phyloP scores from a whole-genome alignment of 92 coral and sea anemone genomes.

The Nematostella vectensis region DNA sequence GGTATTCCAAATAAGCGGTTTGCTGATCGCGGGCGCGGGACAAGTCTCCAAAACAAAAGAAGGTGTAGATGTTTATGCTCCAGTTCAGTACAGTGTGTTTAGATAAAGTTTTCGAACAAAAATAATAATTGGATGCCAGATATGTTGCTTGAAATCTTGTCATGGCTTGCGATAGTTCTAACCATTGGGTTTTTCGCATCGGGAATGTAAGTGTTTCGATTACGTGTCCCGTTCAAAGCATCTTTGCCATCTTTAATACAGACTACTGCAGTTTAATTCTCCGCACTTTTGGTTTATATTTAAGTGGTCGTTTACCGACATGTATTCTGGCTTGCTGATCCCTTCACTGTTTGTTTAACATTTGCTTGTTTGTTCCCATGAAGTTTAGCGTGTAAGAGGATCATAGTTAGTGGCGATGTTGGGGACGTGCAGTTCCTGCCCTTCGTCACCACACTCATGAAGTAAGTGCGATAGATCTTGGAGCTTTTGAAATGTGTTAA shows the following conservation, averaged over 20 bases:
- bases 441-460: conserved; percentile 60
- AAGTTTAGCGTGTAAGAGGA: conserved; percentile 48
- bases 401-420: conserved; percentile 34
- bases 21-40: too few relatives aligned
- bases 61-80: too few relatives aligned
- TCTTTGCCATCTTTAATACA: not conserved
- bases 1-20: too few relatives aligned
- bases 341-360: too few relatives aligned
- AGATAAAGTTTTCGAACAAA: too few relatives aligned
- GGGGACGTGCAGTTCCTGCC: conserved; percentile 63
- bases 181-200: conserved; percentile 68
- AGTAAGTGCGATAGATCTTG: conserved; percentile 37
- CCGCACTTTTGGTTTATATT: too few relatives aligned
- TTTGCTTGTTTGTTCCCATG: conserved; percentile 7
- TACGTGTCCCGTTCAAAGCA: not conserved
- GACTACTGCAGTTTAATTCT: too few relatives aligned
- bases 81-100: too few relatives aligned
- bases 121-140: not conserved
- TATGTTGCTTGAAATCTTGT: conserved; percentile 30
- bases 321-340: too few relatives aligned
- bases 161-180: conserved; percentile 65
- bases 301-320: too few relatives aligned
- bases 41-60: too few relatives aligned
- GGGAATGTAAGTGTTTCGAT: conserved; percentile 61
- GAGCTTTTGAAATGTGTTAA: too few relatives aligned